phyloP scores from a whole-genome alignment of 2,888 invertebrate species.

The Portevinia maculata region DNA sequence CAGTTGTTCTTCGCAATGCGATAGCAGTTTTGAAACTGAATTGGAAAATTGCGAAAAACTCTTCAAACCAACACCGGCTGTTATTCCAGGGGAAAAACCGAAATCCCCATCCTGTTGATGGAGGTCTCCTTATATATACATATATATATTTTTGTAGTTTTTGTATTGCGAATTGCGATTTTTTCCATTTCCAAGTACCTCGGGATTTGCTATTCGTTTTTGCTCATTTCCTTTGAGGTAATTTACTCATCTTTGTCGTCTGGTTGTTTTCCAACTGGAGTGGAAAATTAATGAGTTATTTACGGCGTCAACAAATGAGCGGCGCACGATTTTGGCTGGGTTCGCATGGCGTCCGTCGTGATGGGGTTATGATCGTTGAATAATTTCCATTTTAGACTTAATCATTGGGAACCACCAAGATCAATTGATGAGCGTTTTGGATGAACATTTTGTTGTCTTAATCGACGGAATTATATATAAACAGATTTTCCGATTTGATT shows the following conservation, averaged over 20 bases:
- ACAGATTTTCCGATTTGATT: conserved; percentile 6
- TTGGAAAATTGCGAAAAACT: conserved; percentile 33
- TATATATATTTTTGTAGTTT: conserved; percentile 13
- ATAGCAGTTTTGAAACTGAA: conserved; percentile 71
- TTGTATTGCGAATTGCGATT: conserved; percentile 19
- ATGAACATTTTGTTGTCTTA: conserved; percentile 6
- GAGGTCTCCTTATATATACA: conserved; percentile 32
- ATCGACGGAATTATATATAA: conserved; percentile 26
- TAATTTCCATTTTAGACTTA: conserved; percentile 31
- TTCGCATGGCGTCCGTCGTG: neutral
- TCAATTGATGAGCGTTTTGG: conserved; percentile 26
- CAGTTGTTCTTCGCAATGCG: conserved; percentile 61
- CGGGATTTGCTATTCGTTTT: neutral
- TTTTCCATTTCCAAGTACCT: conserved; percentile 28
- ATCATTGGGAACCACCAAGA: conserved; percentile 5
- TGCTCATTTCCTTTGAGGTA: conserved; percentile 56
- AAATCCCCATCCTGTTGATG: conserved; percentile 46
- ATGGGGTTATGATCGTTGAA: conserved; percentile 35
- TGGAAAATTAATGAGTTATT: conserved; percentile 68
- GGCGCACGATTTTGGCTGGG: neutral
- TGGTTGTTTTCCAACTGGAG: conserved; percentile 61
- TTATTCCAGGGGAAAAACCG: conserved; percentile 60
- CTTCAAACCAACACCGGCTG: conserved; percentile 25
- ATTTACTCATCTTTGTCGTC: conserved; percentile 67
- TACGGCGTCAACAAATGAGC: conserved; percentile 36